Conservation (phyloP, 2,888 invertebrate genomes). For the Dryobotodes eremita region DNA sequence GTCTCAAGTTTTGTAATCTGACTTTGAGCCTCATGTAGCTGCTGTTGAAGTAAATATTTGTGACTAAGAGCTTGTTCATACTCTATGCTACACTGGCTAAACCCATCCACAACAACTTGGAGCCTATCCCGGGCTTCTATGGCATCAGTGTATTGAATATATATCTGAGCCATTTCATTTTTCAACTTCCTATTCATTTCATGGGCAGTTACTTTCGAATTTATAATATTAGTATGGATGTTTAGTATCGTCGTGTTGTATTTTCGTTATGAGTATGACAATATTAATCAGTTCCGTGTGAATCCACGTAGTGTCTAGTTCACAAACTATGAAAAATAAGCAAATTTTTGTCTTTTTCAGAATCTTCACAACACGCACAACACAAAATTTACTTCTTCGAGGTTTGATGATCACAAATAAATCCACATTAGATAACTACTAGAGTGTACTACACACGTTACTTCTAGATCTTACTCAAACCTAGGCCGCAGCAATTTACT, state of each 20-base stretch:
- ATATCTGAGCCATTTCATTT: too few relatives aligned
- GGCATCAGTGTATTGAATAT: too few relatives aligned
- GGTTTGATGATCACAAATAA: not conserved
- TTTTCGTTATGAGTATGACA: not conserved
- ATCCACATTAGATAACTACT: constrained; percentile 7
- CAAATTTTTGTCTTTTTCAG: constrained; percentile 39
- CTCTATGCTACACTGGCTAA: too few relatives aligned
- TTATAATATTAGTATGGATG: too few relatives aligned
- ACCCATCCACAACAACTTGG: too few relatives aligned
- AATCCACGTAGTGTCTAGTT: not conserved
- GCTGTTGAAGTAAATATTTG: too few relatives aligned
- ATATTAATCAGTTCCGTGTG: not conserved
- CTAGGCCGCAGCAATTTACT: constrained; percentile 27
- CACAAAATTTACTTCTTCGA: constrained; percentile 4
- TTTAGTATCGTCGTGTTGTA: not conserved
- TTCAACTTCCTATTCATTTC: too few relatives aligned
- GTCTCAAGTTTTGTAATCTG: too few relatives aligned
- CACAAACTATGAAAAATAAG: not conserved
- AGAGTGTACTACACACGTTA: not conserved
- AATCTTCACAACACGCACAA: constrained; percentile 14
- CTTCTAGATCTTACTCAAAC: constrained; percentile 29
- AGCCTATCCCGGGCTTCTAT: too few relatives aligned
- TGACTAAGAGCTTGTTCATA: too few relatives aligned
- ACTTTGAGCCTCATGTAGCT: too few relatives aligned
- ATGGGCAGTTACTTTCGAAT: too few relatives aligned